Base-by-base conservation (phyloP, 2,113 vertebrate genomes). In the Ophthalmolycus amberensis region DNA sequence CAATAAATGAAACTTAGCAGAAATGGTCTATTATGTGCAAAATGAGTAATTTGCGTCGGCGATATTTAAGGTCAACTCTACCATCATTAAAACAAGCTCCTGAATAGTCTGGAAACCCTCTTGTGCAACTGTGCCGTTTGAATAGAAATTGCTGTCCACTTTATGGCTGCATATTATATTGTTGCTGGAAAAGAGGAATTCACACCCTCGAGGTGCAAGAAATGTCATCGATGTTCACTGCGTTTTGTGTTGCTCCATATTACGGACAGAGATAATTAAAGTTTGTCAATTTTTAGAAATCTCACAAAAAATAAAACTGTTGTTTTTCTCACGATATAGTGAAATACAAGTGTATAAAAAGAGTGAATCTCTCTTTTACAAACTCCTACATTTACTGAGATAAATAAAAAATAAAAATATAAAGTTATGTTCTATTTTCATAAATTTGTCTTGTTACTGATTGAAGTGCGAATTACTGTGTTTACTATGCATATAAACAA, bases 1-100 rank as follows among this genome's bases (percentile, higher is more conserved):
- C 63, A 69, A 90, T 91, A 93, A 94, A 92, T 87, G 92, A 93
- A 94, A 94, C 89, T 86, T 88, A 77, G 34, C 74, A 71, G 79
- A 90, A 83, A 86, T 80, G 68, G 65, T 79, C 71, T 69, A 73
- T 89, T 79, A 83, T 84, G 63, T 58, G 44, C 59, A 32, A 78
- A 73, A 84, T 90, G 91, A 93, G 77, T 91, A 85, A 91, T 88
- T 82, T 84, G 88, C 27, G 91, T 93, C 77, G 93, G 92, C 8
- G 73, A 77, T 38, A 46, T 78, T 65, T 79, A 71, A 91, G 85
- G 83, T 92, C 78, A 90, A 44, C 69, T 65, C 54, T 34, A 3
- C 77, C 63, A 80, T 79, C 82, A 87, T 81, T 90, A 85, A 90
- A 85, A 90, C 88, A 71, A 38, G 38, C 85, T 77, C 80, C 82